Conservation (phyloP, 2,888 invertebrate species). For the Agapostemon virescens region DNA sequence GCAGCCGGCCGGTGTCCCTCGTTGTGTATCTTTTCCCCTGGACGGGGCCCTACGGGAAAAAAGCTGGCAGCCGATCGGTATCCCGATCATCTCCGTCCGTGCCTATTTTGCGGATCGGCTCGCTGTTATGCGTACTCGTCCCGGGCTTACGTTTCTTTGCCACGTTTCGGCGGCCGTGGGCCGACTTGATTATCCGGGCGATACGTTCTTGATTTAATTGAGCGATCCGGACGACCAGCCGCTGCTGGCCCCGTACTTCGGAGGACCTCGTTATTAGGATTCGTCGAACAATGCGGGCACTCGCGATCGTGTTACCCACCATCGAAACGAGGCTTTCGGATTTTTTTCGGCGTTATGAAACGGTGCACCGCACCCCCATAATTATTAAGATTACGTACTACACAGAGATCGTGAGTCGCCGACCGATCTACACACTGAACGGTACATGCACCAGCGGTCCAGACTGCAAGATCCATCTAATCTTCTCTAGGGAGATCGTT, state of each 20-base stretch:
- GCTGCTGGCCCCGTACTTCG: conserved; percentile 2
- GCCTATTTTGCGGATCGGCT: conserved; percentile 66
- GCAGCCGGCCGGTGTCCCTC: conserved; percentile 7
- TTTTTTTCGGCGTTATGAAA: neutral
- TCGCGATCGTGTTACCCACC: conserved; percentile 1
- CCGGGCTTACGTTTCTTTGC: conserved; percentile 54
- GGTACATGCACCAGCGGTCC: neutral
- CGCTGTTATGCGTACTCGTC: conserved; percentile 38
- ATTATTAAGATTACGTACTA: neutral
- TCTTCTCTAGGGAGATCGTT: neutral
- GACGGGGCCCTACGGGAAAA: conserved; percentile 42
- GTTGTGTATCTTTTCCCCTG: conserved; percentile 25
- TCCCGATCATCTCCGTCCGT: conserved; percentile 66
- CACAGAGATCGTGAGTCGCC: neutral
- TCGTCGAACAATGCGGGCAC: conserved; percentile 33
- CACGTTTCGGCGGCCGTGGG: conserved; percentile 25
- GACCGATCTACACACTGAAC: neutral
- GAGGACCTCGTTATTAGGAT: conserved; percentile 28
- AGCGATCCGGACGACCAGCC: conserved; percentile 38
- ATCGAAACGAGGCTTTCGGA: neutral
- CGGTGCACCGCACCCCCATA: neutral
- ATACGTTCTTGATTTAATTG: conserved; percentile 58
- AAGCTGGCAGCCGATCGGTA: conserved; percentile 66
- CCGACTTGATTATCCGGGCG: conserved; percentile 28
- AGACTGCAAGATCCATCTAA: neutral